Evolutionary conservation across 2,797 vertebrate genomes (phyloP), one percentile per base, ranked within the genome.

Genomic region (Protonibea diacanthus): DNA sequence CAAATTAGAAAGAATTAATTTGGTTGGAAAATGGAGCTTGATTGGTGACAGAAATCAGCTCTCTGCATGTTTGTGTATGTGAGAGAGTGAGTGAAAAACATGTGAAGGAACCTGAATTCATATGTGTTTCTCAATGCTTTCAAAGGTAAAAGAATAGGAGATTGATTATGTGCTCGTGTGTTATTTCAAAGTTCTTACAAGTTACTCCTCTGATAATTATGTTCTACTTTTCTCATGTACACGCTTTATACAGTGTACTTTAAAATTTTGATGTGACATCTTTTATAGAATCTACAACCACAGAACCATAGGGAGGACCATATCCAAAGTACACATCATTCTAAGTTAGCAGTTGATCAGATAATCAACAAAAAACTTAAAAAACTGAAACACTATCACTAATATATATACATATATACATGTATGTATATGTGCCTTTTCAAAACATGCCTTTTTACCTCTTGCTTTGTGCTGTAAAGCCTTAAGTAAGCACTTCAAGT

Each of bases 1-100:
- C 81, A 88, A 94, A 94, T 94, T 93, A 94, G 83, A 90, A 91
- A 86, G 38, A 94, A 94, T 94, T 94, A 93, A 96, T 96, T 93
- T 94, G 86, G 86, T 90, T 88, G 83, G 88, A 95, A 94, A 95
- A 95, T 93, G 88, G 90, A 78, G 85, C 88, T 89, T 95, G 94
- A 95, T 95, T 95, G 86, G 92, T 90, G 81, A 90, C 84, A 92
- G 85, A 87, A 93, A 93, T 92, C 86, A 86, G 85, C 52, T 74
- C 57, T 79, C 56, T 69, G 68, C 1, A 13, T 76, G 68, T 70
- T 49, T 71, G 55, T 72, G 65, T 63, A 7, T 62, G 47, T 71
- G 71, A 53, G 53, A 49, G 25, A 40, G 7, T 0, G 48, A n/a
- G 40, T 17, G 29, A 64, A 76, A 70, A 80, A 77, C 11, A 55